Percentiles rank a stretch among this genome's conserved stretches.
phyloP scores from a whole-genome alignment of 2,797 vertebrate species.

The Tympanoctomys barrerae region DNA sequence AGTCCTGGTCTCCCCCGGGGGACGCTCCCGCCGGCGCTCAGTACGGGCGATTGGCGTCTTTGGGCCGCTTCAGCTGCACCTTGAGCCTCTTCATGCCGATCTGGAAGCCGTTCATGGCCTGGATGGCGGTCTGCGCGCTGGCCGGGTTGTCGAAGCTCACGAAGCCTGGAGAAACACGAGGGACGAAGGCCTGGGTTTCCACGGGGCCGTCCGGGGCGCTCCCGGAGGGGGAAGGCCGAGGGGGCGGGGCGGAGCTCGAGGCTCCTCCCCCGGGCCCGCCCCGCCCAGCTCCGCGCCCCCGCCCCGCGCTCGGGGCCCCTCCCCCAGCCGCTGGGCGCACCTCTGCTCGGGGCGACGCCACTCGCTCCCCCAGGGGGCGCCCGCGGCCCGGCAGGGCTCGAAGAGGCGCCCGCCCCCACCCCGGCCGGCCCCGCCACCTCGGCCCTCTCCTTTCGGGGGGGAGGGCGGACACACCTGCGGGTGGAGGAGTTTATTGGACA shows the following conservation, averaged over 20 bases:
- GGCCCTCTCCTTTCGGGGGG: conserved; percentile 76
- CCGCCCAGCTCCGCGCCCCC: conserved; percentile 5
- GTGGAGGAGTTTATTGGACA: conserved; percentile 85
- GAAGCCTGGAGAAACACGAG: conserved; percentile 95
- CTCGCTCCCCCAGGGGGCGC: conserved; percentile 41
- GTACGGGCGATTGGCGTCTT: conserved; percentile 99
- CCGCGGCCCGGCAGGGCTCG: conserved; percentile 39
- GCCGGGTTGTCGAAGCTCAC: conserved; percentile 99
- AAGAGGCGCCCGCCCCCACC: conserved; percentile 75
- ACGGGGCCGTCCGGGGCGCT: conserved; percentile 84
- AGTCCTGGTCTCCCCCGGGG: conserved; percentile 90
- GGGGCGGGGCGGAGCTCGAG: conserved; percentile 57
- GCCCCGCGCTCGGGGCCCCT: conserved; percentile 6
- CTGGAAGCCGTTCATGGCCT: conserved; percentile 99
- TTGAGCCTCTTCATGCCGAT: conserved; percentile 99
- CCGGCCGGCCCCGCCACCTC: conserved; percentile 80
- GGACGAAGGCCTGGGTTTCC: conserved; percentile 87
- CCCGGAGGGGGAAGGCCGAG: conserved; percentile 66
- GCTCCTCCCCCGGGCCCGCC: conserved; percentile 60
- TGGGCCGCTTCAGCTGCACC: conserved; percentile 99
- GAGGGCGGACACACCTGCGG: conserved; percentile 84
- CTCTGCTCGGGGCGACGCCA: background rate
- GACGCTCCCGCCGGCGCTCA: conserved; percentile 90
- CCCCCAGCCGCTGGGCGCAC: background rate
- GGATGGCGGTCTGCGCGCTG: conserved; percentile 99